Conservation (phyloP, 2,797 vertebrate species). For the Serranus cabrilla region DNA sequence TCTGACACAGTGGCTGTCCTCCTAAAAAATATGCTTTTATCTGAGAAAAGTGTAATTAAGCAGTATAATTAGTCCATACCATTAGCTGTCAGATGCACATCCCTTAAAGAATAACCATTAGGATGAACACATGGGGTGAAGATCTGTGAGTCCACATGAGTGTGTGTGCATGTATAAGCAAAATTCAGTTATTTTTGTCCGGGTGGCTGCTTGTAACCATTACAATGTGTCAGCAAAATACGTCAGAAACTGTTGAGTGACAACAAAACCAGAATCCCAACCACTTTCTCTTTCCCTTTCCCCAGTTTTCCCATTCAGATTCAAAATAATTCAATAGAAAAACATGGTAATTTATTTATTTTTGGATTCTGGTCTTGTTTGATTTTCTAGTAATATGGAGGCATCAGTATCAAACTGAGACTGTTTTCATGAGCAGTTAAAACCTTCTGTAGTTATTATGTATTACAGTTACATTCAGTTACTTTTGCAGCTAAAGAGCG, state of each 20-base stretch:
- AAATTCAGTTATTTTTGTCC: neutral
- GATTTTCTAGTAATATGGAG: no score
- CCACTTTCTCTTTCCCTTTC: no score
- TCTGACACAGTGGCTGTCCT: constrained; percentile 5
- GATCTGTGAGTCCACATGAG: neutral
- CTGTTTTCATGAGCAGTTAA: no score
- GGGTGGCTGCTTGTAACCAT: neutral
- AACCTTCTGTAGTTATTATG: neutral
- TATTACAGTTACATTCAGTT: neutral
- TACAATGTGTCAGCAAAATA: constrained; percentile 12
- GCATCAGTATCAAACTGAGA: no score
- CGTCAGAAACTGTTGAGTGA: neutral
- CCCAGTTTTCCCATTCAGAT: neutral
- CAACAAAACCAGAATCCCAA: neutral
- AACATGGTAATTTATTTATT: neutral
- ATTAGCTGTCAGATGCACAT: neutral
- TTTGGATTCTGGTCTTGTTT: neutral
- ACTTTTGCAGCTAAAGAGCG: neutral
- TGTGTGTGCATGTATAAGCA: constrained; percentile 16
- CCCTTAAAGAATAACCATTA: neutral
- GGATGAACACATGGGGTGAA: neutral
- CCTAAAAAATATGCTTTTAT: no score
- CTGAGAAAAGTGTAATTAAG: no score
- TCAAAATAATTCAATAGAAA: neutral
- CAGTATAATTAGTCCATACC: no score